A percentile compares a stretch with the other conserved stretches of the same genome.
These are phyloP conservation scores for Melanaphis sacchari DNA, from an alignment of 1,140 invertebrate species.

Conservation along the genomic window DNA sequence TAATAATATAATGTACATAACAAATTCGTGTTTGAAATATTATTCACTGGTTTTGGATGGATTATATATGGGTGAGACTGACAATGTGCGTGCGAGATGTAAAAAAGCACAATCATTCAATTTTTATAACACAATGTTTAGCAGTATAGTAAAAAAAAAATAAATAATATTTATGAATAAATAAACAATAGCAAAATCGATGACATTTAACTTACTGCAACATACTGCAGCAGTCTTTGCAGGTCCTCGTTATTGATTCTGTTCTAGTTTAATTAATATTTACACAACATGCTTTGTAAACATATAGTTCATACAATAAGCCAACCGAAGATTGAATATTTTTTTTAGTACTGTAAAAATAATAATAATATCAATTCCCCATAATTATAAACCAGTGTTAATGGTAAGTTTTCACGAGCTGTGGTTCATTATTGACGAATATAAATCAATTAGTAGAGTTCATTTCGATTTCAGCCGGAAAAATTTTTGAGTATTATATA, in stretches of 20 bases:
- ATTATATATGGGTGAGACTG: not conserved
- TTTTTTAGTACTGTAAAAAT: not conserved
- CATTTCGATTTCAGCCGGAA: not conserved
- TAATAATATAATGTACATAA: no score
- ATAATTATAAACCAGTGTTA: not conserved
- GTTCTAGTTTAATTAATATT: constrained; percentile 3
- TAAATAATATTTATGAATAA: not conserved
- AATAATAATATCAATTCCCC: not conserved
- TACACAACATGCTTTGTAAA: not conserved
- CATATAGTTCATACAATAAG: not conserved
- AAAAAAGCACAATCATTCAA: not conserved
- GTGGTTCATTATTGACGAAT: not conserved
- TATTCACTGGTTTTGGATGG: not conserved
- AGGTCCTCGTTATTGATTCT: not conserved
- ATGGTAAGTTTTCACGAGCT: not conserved
- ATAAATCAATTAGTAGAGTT: not conserved
- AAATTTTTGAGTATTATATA: not conserved
- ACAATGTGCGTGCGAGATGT: not conserved
- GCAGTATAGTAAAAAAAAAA: not conserved
- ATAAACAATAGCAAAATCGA: not conserved
- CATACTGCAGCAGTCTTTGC: not conserved
- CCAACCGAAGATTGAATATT: not conserved
- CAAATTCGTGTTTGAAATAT: not conserved
- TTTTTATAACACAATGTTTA: not conserved
- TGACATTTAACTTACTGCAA: not conserved